Evolutionary conservation across 2,113 vertebrate species (phyloP).

Genomic region (Burhinus oedicnemus): DNA sequence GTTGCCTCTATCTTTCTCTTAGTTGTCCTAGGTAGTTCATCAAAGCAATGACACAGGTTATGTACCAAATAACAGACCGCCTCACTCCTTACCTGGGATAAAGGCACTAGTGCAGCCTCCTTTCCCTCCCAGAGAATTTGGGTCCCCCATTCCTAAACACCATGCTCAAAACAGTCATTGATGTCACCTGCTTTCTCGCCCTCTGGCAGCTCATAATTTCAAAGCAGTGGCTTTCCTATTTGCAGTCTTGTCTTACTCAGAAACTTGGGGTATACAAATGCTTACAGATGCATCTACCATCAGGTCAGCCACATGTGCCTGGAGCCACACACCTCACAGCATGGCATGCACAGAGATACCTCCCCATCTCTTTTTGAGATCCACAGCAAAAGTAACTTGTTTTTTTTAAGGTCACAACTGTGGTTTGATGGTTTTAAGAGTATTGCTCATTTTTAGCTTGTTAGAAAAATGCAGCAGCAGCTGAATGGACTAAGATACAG

Average conservation of each 20-base stretch:
- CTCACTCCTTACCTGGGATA: background rate
- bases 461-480: background rate
- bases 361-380: background rate
- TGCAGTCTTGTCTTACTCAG: background rate
- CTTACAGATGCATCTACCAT: background rate
- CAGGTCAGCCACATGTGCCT: background rate
- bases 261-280: background rate
- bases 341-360: background rate
- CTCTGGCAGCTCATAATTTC: background rate
- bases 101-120: background rate
- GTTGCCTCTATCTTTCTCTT: background rate
- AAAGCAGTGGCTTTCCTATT: background rate
- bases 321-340: background rate
- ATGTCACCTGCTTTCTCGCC: background rate
- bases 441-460: background rate
- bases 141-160: background rate
- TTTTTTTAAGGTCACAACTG: background rate
- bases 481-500: background rate
- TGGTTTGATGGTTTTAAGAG: background rate
- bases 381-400: background rate
- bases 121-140: background rate
- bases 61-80: background rate
- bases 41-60: background rate
- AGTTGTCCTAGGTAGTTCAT: background rate
- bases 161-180: background rate